These are phyloP conservation scores for Anas platyrhynchos DNA, from an alignment of 2,113 vertebrate genomes.

Conservation along the genomic window DNA sequence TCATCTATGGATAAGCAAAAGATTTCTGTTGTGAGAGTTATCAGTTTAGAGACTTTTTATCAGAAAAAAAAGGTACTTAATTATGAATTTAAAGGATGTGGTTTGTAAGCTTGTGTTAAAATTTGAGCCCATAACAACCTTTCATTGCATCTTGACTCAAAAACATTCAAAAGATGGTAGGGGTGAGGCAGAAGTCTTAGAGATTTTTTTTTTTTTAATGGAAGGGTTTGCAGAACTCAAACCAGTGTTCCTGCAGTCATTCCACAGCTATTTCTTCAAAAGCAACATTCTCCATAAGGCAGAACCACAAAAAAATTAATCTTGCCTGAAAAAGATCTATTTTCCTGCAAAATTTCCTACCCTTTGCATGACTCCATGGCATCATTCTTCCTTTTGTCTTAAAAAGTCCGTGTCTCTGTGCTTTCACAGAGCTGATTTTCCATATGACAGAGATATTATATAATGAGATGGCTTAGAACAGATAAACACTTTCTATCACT, in stretches of 20 bases:
- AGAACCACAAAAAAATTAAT: conserved; percentile 39
- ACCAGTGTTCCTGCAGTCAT: background rate
- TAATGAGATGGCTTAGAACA: background rate
- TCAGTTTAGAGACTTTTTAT: background rate
- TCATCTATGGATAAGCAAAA: background rate
- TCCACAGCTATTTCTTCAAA: background rate
- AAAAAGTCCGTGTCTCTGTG: background rate
- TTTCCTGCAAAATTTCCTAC: background rate
- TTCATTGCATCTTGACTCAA: background rate
- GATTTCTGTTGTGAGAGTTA: background rate
- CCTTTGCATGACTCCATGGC: background rate
- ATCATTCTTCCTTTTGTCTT: background rate
- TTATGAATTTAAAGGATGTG: background rate
- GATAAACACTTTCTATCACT: background rate
- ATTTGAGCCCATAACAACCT: background rate
- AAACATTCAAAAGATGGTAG: background rate
- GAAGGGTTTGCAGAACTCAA: background rate
- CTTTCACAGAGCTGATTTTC: conserved; percentile 23
- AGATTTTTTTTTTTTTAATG: background rate
- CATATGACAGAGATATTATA: background rate
- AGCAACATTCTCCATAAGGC: background rate
- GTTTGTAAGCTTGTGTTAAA: background rate
- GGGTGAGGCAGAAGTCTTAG: background rate
- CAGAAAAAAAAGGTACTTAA: background rate
- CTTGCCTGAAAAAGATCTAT: background rate